phyloP scores from a whole-genome alignment of 2,888 invertebrate genomes.

The Notodonta dromedarius region DNA sequence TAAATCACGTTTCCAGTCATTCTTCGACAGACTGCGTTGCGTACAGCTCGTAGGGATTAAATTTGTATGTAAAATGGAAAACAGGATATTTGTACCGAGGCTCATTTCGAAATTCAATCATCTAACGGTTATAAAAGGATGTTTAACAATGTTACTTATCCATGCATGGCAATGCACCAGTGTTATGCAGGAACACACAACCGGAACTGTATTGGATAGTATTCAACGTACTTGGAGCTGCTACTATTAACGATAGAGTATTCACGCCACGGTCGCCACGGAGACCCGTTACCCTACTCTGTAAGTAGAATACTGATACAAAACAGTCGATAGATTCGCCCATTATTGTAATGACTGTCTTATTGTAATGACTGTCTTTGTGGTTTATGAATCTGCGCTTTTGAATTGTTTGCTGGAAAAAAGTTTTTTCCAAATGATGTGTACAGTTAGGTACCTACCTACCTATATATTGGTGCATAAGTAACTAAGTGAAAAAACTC shows the following conservation, averaged over 20 bases:
- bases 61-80: too few relatives aligned
- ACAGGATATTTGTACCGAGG: not conserved
- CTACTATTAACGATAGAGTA: slow-evolving; percentile 47
- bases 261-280: slow-evolving; percentile 55
- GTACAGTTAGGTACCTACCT: not conserved
- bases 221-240: slow-evolving; percentile 15
- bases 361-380: slow-evolving; percentile 48
- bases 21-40: not conserved
- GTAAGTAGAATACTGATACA: slow-evolving; percentile 66
- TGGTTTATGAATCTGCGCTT: slow-evolving; percentile 27
- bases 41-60: too few relatives aligned
- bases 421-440: too few relatives aligned
- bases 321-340: slow-evolving; percentile 46
- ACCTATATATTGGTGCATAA: too few relatives aligned
- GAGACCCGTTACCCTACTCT: slow-evolving; percentile 68
- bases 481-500: too few relatives aligned
- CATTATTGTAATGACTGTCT: slow-evolving; percentile 49
- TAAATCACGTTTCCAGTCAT: not conserved
- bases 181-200: slow-evolving; percentile 24
- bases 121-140: too few relatives aligned
- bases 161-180: slow-evolving; percentile 6
- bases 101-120: not conserved
- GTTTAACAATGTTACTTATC: not conserved
- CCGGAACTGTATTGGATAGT: slow-evolving; percentile 31
- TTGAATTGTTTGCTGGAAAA: slow-evolving; percentile 16